Evolutionary conservation across 2,113 vertebrate genomes (phyloP), one percentile per base, ranked within the genome.

Genomic region (Malurus alboscapulatus): DNA sequence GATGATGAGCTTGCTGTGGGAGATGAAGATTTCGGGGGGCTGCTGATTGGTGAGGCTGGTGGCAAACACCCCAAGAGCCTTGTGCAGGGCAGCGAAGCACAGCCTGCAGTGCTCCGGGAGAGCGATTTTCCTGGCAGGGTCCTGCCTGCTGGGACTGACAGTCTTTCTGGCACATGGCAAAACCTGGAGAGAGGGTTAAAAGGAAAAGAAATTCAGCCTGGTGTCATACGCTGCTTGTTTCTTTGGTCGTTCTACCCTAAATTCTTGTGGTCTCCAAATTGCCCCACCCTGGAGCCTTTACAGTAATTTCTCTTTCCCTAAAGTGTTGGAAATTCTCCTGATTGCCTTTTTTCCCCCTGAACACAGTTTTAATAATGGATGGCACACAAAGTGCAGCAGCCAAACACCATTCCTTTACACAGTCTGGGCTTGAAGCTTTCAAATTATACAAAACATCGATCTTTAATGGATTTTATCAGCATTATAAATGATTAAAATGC

Each of bases 1-100:
- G 95, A 99, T 99, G 91, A 99, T 98, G 95, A 99, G 97, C 71
- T 99, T 99, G 95, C 99, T 99, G 89, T 99, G 98, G 4, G 98
- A 97, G 92, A 99, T 99, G 93, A 99, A 98, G 93, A 96, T 96
- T 71, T 99, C 99, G 0, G 99, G 99, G 0, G 98, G 98, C 88
- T 98, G 98, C 55, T 97, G 92, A 15, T 87, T 94, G 78, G 75
- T 67, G 44, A 99, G 97, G 79, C 98, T 98, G 69, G 53, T 18
- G 30, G 95, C 86, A 32, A 99, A 98, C 7, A 97, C 97, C 0
- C 81, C 11, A 3, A 99, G 98, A 65, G 99, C 99, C 57, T 99
- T 99, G 95, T 98, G 98, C 50, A 99, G 98, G 1, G 98, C 99
- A 1, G 98, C 97, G 2, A 99, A 99, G 79, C 99, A 99, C 36